Percentiles rank a stretch among this genome's conserved stretches.
These are phyloP conservation scores for Megalurothrips usitatus DNA, from an alignment of 2,888 invertebrate genomes.

Conservation along the genomic window DNA sequence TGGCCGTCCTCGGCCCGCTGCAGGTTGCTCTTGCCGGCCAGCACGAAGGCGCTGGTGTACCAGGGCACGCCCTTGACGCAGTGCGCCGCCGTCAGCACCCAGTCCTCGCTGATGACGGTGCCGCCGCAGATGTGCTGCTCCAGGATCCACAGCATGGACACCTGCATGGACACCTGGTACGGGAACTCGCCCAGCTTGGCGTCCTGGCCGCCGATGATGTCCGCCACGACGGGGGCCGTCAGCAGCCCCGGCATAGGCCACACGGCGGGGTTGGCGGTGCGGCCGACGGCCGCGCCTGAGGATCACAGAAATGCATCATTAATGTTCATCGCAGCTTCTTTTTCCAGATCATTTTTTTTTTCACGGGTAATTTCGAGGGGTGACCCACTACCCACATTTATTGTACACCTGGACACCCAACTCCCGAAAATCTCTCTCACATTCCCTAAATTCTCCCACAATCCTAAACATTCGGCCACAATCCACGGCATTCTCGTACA, in stretches of 20 bases:
- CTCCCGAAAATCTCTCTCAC: too few species aligned
- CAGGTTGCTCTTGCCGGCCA: slow-evolving; percentile 14
- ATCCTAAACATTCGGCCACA: too few species aligned
- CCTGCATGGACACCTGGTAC: slow-evolving; percentile 14
- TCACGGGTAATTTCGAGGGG: too few species aligned
- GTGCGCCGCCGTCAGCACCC: neutral
- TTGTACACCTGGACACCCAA: too few species aligned
- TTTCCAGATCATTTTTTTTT: too few species aligned
- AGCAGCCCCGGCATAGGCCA: neutral
- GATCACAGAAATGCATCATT: too few species aligned
- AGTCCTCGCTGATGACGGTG: neutral
- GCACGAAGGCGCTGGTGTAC: neutral
- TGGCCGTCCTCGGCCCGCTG: neutral
- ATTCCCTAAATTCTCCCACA: too few species aligned
- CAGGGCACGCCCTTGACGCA: slow-evolving; percentile 8
- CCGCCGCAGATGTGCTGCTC: slow-evolving; percentile 18
- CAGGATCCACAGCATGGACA: neutral
- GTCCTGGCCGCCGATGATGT: neutral
- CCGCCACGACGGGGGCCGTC: neutral
- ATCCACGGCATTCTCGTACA: too few species aligned
- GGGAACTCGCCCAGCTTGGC: neutral
- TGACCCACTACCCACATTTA: too few species aligned
- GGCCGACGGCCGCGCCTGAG: neutral
- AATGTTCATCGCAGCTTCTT: too few species aligned
- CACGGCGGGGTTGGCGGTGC: neutral